Evolutionary conservation across 2,888 invertebrate species (phyloP).

Genomic region (Anagyrus pseudococci): DNA sequence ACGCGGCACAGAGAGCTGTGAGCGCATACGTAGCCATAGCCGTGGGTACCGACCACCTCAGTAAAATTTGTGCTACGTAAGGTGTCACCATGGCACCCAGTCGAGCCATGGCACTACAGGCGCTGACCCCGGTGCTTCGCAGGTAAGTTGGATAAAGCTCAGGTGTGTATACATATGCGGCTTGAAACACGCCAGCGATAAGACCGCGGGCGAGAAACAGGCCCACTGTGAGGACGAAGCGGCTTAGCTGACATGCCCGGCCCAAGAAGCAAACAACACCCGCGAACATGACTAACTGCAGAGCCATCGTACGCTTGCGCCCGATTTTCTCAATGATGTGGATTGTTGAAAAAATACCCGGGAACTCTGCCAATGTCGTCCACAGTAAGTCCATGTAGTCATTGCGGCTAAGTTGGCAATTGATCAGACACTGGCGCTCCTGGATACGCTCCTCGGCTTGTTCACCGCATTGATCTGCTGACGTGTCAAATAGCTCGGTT

Average conservation of each 20-base stretch:
- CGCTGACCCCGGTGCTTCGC: conserved; percentile 89
- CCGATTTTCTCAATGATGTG: conserved; percentile 90
- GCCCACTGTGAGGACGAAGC: conserved; percentile 79
- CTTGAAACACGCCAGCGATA: conserved; percentile 93
- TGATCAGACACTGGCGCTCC: conserved; percentile 62
- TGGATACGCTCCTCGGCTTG: conserved; percentile 53
- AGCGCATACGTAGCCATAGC: conserved; percentile 80
- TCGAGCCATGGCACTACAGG: conserved; percentile 88
- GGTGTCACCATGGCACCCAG: conserved; percentile 94
- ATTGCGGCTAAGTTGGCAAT: conserved; percentile 76
- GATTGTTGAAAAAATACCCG: conserved; percentile 89
- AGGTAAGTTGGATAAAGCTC: conserved; percentile 93
- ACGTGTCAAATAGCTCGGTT: conserved; percentile 85
- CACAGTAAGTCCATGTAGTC: conserved; percentile 93
- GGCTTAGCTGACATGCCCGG: conserved; percentile 71
- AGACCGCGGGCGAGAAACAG: conserved; percentile 89
- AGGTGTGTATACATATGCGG: conserved; percentile 94
- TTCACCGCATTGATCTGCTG: conserved; percentile 60
- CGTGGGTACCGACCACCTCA: conserved; percentile 75
- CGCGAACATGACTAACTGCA: conserved; percentile 88
- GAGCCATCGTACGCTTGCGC: conserved; percentile 89
- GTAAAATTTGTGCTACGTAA: conserved; percentile 88
- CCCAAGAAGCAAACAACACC: conserved; percentile 76
- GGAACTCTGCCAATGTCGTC: conserved; percentile 95
- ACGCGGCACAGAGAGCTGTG: conserved; percentile 78